A percentile compares a stretch with the other conserved stretches of the same genome.
These are phyloP conservation scores for Heliconius ethilla DNA, from an alignment of 2,888 invertebrate species.

Conservation along the genomic window DNA sequence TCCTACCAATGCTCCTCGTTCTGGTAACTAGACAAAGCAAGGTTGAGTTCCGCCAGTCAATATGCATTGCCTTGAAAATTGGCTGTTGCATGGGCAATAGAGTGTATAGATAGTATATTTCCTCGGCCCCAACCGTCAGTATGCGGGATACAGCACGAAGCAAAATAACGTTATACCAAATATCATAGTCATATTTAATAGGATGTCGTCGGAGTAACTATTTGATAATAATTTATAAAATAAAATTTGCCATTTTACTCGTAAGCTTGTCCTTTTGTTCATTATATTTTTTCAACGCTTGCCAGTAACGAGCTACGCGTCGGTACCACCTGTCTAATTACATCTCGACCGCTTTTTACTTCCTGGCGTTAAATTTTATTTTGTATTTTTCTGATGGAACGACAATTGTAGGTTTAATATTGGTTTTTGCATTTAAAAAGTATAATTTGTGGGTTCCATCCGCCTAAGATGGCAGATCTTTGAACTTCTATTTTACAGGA, in stretches of 20 bases:
- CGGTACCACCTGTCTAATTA: slow-evolving; percentile 30
- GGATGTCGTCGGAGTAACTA: background rate
- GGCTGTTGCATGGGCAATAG: too few species aligned
- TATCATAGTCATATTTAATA: too few species aligned
- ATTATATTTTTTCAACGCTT: slow-evolving; percentile 12
- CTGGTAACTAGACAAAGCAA: too few species aligned
- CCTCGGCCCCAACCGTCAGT: too few species aligned
- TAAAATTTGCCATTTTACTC: background rate
- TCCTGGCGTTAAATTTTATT: slow-evolving; percentile 15
- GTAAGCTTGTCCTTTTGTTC: slow-evolving; percentile 1
- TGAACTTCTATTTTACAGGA: background rate
- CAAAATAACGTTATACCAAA: too few species aligned
- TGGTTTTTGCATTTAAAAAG: background rate
- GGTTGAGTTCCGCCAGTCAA: too few species aligned
- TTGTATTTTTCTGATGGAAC: background rate
- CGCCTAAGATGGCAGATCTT: too few species aligned
- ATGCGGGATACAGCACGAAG: too few species aligned
- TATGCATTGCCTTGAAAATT: too few species aligned
- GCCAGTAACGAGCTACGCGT: slow-evolving; percentile 28
- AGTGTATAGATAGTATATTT: too few species aligned
- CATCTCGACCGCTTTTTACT: slow-evolving; percentile 22
- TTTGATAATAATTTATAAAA: slow-evolving; percentile 1
- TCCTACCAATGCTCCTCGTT: too few species aligned
- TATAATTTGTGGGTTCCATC: background rate
- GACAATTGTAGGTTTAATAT: background rate